Evolutionary conservation across 2,888 invertebrate species (phyloP), one percentile per base, ranked within the genome.

Genomic region (Cephus nigrinus): DNA sequence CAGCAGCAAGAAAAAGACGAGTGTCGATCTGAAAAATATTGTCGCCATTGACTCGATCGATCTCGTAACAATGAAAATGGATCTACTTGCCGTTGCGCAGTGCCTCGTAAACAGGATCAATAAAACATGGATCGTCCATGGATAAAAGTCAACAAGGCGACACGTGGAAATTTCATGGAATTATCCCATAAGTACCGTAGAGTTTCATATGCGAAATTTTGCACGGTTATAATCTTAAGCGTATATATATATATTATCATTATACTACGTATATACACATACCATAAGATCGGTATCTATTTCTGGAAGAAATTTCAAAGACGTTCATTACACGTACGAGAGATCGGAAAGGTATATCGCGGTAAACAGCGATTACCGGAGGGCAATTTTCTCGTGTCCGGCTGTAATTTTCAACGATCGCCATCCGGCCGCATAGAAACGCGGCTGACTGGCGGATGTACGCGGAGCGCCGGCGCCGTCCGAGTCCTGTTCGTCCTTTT

Each of bases 311-410:
- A 55, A 55, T 23, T 55, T 23, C 5, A 55, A 55, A 55, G 40
- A 55, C 23, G 23, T 55, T 5, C 9, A 55, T 15, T 55, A 55
- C 40, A 23, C 15, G 23, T 55, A 55, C 40, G 71, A 32, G 30
- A 32, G 31, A 71, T 71, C 71, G 15, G 31, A 71, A 71, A 32
- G 71, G 71, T 31, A 55, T 55, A 71, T 30, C 71, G 71, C 71
- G 71, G 71, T 71, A 30, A 71, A 71, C 1, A 71, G 33, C 71
- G 33, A 71, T 71, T 71, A 71, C 55, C 79, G 81, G n/a, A 79
- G 75, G 83, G 84, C 84, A 87, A 88, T 87, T 86, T 86, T 87
- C 84, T 86, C 86, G 84, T 82, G 84, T 87, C 84, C 86, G 84
- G 84, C 40, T 55, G 83, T 88, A 88, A 88, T 88, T 88, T 88